Base-by-base conservation (phyloP, 2,797 vertebrate genomes). In the Microctenopoma steveboyesi region DNA sequence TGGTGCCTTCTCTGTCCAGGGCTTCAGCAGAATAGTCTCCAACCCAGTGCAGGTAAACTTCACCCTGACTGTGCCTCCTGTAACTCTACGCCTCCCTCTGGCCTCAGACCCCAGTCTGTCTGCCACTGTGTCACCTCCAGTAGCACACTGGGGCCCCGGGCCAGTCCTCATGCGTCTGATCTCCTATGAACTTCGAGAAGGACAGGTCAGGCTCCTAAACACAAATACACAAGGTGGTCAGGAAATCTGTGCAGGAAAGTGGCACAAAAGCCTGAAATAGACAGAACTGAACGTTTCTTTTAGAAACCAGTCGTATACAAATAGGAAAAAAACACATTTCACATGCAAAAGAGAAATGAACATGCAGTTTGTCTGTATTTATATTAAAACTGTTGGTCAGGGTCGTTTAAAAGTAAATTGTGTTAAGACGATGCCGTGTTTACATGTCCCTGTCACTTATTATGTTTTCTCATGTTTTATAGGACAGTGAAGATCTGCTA, bases 401-500 rank as follows among this genome's bases (percentile, higher is more conserved):
- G 18, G 18, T 18, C 18, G 18, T 18, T 18, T 18, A 18, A 18
- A 18, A 18, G 18, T 18, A 18, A 18, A 18, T 18, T 18, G 18
- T 18, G 18, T 18, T 18, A 18, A 18, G 18, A 18, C 18, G 18
- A 18, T 18, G 28, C 28, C 28, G 5, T 39, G 37, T 39, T 39
- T 33, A 11, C 8, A 6, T n/a, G 5, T 7, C 15, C n/a, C n/a
- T 2, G 2, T 0, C 0, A 0, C 12, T 54, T 4, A 2, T 35
- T 4, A 16, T 16, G 43, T 15, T 0, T 63, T 51, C 15, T 61
- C 10, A 25, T 35, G 1, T 11, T 46, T 37, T 53, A 4, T 33
- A 97, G 96, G 94, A 96, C 86, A 97, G 94, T n/a, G 90, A 95
- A 42, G 94, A 94, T 52, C 89, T 97, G 54, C 73, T 78, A 22